phyloP scores from a whole-genome alignment of 2,113 vertebrate genomes.

The Eptesicus fuscus region DNA sequence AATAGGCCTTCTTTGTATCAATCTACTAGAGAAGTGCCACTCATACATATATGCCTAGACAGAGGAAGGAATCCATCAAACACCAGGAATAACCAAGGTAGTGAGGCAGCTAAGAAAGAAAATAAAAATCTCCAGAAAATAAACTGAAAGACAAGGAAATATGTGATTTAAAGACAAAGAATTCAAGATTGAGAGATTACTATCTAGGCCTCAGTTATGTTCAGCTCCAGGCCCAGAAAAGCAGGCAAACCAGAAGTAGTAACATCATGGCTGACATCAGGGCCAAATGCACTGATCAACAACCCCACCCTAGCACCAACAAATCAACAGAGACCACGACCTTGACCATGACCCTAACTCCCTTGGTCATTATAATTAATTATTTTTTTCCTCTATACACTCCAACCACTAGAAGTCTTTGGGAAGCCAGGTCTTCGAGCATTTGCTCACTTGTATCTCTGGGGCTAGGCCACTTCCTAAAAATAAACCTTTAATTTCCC shows the following conservation, averaged over 20 bases:
- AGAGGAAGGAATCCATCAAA: background rate
- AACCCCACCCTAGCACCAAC: background rate
- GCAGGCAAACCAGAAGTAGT: background rate
- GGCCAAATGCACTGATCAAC: background rate
- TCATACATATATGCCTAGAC: background rate
- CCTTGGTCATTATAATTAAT: background rate
- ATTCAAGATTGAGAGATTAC: background rate
- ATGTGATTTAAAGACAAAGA: background rate
- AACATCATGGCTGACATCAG: background rate
- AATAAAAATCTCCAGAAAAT: background rate
- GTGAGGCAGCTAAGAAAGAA: background rate
- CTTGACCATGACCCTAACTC: background rate
- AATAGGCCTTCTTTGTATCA: background rate
- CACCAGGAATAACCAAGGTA: background rate
- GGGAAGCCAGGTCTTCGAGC: background rate
- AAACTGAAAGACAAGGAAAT: background rate
- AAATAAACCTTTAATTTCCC: background rate
- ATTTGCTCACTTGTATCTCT: background rate
- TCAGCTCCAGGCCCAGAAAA: background rate
- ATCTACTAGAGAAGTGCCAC: background rate
- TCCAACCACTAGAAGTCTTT: background rate
- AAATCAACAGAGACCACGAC: background rate
- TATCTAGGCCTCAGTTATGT: background rate
- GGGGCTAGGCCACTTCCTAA: background rate
- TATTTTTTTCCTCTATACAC: background rate